Evolutionary conservation across 2,797 vertebrate genomes (phyloP), one percentile per base, ranked within the genome.

Genomic region (Aselliscus stoliczkanus): DNA sequence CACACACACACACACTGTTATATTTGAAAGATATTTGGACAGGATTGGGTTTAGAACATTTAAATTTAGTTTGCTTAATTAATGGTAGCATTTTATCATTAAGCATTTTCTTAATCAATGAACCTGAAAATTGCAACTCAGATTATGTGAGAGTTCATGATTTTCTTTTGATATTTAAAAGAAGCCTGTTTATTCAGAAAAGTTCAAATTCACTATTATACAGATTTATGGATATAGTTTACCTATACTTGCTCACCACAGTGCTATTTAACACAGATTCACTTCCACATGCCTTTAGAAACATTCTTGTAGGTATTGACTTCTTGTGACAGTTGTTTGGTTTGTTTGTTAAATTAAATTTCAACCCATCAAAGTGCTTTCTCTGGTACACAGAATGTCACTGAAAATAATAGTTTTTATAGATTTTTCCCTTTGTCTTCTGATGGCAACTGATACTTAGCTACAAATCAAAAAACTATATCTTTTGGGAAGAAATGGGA

Each of bases 341-440:
- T 93, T 96, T 96, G 80, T 94, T 94, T 94, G 52, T 88, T 95
- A 91, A 94, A 92, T 65, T 92, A 77, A 95, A 96, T 84, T 94
- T 95, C 56, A 94, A 17, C 60, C 56, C 62, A 75, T 95, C 91
- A 82, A 29, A 44, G 56, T 86, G 3, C 92, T 65, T 97, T 70
- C 60, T 83, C 5, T 47, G 62, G 8, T 86, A 70, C 37, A 91
- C 20, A 62, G 58, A 85, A 56, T 83, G 65, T 91, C 92, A 93
- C 86, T 89, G 77, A 96, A 96, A 91, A 83, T 62, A 92, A 65
- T 95, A 79, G 9, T 96, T 96, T 97, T 89, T 96, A 10, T 97
- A 80, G 47, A 96, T 95, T 97, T 70, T 83, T 86, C 31, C 91
- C 47, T 52, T 77, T 84, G 88, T 97, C 50, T 96, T 88, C 85